Evolutionary conservation across 2,888 invertebrate species (phyloP).

Genomic region (Emmelina monodactyla): DNA sequence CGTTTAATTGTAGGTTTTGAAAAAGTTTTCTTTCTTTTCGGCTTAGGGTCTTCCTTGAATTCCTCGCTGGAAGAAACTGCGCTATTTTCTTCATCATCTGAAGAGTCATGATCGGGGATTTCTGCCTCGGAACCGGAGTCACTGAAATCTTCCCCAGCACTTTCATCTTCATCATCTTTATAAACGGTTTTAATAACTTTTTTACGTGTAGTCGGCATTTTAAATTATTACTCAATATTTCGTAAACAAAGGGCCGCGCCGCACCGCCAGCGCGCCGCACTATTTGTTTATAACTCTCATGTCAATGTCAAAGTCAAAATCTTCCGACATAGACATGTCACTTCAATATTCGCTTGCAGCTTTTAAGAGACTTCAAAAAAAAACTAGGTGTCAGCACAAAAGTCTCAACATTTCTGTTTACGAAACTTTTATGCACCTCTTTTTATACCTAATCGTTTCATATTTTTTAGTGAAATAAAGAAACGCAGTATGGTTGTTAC

Average conservation of each 20-base stretch:
- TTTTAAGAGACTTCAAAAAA: too few relatives aligned
- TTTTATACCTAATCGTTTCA: too few relatives aligned
- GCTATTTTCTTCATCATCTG: constrained; percentile 28
- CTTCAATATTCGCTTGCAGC: too few relatives aligned
- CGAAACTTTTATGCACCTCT: too few relatives aligned
- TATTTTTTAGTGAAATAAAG: too few relatives aligned
- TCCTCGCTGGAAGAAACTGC: constrained; percentile 37
- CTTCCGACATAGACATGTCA: too few relatives aligned
- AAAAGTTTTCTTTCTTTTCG: constrained; percentile 16
- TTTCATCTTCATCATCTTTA: constrained; percentile 44
- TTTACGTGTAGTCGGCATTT: constrained; percentile 48
- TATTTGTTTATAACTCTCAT: background rate
- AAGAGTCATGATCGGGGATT: constrained; percentile 40
- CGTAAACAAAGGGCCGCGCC: too few relatives aligned
- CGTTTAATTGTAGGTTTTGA: constrained; percentile 19
- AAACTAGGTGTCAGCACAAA: too few relatives aligned
- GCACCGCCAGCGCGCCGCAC: too few relatives aligned
- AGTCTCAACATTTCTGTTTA: too few relatives aligned
- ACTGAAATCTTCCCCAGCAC: constrained; percentile 38
- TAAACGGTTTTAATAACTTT: constrained; percentile 50
- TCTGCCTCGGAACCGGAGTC: constrained; percentile 61
- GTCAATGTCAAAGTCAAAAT: too few relatives aligned
- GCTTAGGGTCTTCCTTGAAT: constrained; percentile 23
- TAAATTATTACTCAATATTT: constrained; percentile 5
- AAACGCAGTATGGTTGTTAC: too few relatives aligned